Conservation (phyloP, 2,888 invertebrate species). For the Thelaira solivaga region DNA sequence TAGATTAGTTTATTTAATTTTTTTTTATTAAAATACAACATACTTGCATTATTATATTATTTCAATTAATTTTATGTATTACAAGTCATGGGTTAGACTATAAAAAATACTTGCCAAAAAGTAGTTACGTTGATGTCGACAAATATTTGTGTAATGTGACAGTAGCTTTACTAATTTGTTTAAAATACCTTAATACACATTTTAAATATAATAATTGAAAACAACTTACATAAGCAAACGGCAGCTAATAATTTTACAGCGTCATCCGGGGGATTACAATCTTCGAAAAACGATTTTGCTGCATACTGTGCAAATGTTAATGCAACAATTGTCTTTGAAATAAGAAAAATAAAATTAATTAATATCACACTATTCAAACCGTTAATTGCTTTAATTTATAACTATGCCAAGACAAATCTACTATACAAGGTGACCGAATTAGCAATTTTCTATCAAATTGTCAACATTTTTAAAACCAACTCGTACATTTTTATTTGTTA, state of each 20-base stretch:
- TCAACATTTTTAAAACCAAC: background rate
- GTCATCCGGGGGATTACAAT: conserved; percentile 85
- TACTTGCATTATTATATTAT: too few relatives aligned
- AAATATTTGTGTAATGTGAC: too few relatives aligned
- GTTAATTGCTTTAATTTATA: conserved; percentile 15
- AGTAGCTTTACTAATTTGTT: background rate
- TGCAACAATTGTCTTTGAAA: conserved; percentile 87
- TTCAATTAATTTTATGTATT: too few relatives aligned
- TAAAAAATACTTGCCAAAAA: too few relatives aligned
- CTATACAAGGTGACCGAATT: too few relatives aligned
- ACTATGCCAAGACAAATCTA: too few relatives aligned
- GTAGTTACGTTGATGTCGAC: too few relatives aligned
- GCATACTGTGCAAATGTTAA: conserved; percentile 94
- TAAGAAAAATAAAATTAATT: conserved; percentile 31
- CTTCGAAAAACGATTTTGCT: conserved; percentile 89
- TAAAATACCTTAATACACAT: background rate
- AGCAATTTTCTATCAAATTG: background rate
- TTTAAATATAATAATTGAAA: conserved; percentile 9
- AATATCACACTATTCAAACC: conserved; percentile 31
- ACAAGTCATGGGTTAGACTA: too few relatives aligned
- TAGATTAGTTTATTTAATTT: too few relatives aligned
- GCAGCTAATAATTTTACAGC: conserved; percentile 90
- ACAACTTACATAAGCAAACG: conserved; percentile 87
- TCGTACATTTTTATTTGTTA: too few relatives aligned
- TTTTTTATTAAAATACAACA: too few relatives aligned